These are phyloP conservation scores for Lomographa bimaculata DNA, from an alignment of 2,888 invertebrate genomes.

Conservation along the genomic window DNA sequence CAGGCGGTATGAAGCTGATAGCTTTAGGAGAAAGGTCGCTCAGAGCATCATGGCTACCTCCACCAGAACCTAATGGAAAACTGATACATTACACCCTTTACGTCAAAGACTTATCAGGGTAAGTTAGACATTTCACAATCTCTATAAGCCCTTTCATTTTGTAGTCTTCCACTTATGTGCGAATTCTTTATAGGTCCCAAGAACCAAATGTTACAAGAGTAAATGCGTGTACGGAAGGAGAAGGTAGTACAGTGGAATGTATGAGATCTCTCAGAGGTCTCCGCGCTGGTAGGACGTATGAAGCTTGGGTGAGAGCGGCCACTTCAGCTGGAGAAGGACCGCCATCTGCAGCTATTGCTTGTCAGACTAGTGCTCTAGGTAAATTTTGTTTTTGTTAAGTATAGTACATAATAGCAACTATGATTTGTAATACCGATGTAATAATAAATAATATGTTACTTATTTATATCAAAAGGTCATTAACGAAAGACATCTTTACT, in stretches of 20 bases:
- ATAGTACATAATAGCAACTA: no score
- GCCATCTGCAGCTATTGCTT: constrained; percentile 68
- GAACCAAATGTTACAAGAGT: constrained; percentile 70
- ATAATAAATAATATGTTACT: no score
- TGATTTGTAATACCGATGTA: no score
- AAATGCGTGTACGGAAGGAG: constrained; percentile 65
- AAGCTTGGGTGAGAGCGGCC: constrained; percentile 93
- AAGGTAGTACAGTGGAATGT: constrained; percentile 63
- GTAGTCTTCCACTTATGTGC: no score
- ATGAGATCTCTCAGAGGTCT: constrained; percentile 87
- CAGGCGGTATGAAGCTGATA: constrained; percentile 92
- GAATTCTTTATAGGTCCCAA: constrained; percentile 66
- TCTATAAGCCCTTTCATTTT: neutral
- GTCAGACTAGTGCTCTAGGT: constrained; percentile 76
- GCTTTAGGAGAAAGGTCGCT: constrained; percentile 91
- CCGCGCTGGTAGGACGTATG: constrained; percentile 89
- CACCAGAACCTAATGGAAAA: constrained; percentile 91
- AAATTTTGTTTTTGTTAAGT: constrained; percentile 29
- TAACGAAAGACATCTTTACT: no score
- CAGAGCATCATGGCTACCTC: constrained; percentile 93
- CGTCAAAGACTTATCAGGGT: constrained; percentile 87
- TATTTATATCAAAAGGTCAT: no score
- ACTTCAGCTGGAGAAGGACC: constrained; percentile 89
- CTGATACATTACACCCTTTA: constrained; percentile 92
- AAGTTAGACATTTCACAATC: constrained; percentile 33